A percentile compares a stretch with the other conserved stretches of the same genome.
Evolutionary conservation across 2,113 vertebrate genomes (phyloP).

Genomic region (Calyptomena viridis): DNA sequence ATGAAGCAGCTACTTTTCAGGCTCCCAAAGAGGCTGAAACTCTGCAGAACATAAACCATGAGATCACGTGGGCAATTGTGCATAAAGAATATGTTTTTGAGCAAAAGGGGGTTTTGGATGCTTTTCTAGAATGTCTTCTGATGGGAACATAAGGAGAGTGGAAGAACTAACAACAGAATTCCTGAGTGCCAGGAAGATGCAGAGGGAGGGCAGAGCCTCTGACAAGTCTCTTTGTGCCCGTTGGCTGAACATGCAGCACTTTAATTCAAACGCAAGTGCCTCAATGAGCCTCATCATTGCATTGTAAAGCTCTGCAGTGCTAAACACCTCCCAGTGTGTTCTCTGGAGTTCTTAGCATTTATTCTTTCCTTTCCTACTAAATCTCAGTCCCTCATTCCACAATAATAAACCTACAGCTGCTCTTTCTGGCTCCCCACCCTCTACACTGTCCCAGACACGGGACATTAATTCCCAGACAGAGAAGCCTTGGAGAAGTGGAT

Average conservation of each 20-base stretch:
- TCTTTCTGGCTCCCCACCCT: background rate
- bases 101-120: background rate
- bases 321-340: background rate
- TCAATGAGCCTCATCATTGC: background rate
- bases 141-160: background rate
- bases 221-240: background rate
- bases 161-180: background rate
- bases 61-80: background rate
- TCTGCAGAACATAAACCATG: conserved; percentile 22
- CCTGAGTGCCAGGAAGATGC: background rate
- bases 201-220: background rate
- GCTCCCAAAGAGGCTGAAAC: conserved; percentile 29
- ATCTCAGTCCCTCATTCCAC: background rate
- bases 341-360: background rate
- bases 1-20: background rate
- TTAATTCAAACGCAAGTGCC: conserved; percentile 2
- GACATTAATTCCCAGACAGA: background rate
- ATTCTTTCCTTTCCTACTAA: background rate
- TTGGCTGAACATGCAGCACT: background rate
- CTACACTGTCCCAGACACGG: background rate
- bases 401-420: background rate
- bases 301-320: background rate
- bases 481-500: background rate
- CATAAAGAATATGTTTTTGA: background rate
- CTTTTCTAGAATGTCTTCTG: background rate